Base-by-base conservation (phyloP, 2,113 vertebrate species). In the Corydoras maculifer region DNA sequence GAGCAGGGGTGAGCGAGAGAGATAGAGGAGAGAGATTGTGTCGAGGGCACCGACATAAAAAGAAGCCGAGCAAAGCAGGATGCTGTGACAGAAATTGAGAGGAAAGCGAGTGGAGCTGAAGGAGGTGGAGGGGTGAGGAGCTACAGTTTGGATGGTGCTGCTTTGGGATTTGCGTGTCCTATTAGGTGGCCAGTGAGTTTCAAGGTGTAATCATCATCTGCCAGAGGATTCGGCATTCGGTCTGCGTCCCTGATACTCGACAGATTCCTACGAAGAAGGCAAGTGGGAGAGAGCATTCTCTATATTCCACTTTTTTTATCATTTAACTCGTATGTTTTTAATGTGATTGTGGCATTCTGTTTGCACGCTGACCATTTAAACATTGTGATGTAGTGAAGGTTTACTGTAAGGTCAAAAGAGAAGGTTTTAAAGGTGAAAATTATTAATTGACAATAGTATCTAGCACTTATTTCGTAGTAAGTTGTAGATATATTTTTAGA, bases 1-100 rank as follows among this genome's bases (percentile, higher is more conserved):
- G 81, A 80, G 77, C 70, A 79, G 72, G 67, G 65, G 76, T 74
- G 18, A 8, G n/a, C 66, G 58, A 66, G 75, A 64, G 66, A 62
- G 58, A 68, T 68, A 62, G 58, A 55, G 57, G 48, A 70, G 64
- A 59, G 68, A 60, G 57, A 43, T 10, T 43, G 10, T 62, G 14
- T 63, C 15, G 11, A 13, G 51, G 60, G 53, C 59, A 63, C 14
- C 15, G 69, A 13, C 30, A 57, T 25, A 58, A 48, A 65, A 61
- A 53, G 53, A 11, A 64, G 59, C 70, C 67, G 30, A 50, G 53
- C 14, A 43, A 50, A 51, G n/a, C 14, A 50, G 31, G 49, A 58
- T 29, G 29, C 10, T 13, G 9, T 71, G 61, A 63, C 30, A 11
- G 64, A 66, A 65, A 51, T 13, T 18, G 59, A 51, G 58, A 8